Conservation (phyloP, 2,888 invertebrate species). For the Octonoba sinensis region DNA sequence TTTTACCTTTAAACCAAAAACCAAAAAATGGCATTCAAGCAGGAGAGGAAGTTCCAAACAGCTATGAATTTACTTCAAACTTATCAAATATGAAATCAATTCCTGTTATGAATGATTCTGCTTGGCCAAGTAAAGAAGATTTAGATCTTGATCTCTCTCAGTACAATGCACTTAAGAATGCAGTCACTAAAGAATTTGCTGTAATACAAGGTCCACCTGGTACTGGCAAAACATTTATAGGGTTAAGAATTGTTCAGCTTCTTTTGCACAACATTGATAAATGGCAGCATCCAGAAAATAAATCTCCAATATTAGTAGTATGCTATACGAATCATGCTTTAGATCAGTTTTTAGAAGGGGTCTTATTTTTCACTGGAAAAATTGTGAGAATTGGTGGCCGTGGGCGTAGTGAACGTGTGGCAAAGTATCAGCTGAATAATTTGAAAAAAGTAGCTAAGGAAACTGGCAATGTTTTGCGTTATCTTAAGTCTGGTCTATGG, state of each 20-base stretch:
- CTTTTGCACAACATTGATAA: constrained; percentile 76
- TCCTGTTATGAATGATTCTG: constrained; percentile 31
- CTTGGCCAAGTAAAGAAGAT: constrained; percentile 73
- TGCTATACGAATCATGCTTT: constrained; percentile 89
- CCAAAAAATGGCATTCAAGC: background rate
- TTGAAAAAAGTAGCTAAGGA: constrained; percentile 9
- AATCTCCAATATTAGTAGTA: constrained; percentile 79
- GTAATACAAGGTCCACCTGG: constrained; percentile 82
- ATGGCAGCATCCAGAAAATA: constrained; percentile 69
- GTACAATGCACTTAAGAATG: constrained; percentile 78
- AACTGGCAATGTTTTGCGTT: constrained; percentile 12
- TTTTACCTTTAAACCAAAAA: constrained; percentile 16
- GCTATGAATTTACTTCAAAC: background rate
- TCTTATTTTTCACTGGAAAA: constrained; percentile 75
- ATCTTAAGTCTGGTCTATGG: constrained; percentile 23
- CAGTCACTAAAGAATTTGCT: constrained; percentile 79
- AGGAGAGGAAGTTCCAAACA: background rate
- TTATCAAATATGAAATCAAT: constrained; percentile 9
- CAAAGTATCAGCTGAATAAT: constrained; percentile 66
- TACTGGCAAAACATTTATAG: constrained; percentile 87
- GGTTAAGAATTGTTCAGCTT: constrained; percentile 80
- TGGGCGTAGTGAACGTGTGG: constrained; percentile 76
- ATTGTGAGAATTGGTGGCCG: constrained; percentile 81
- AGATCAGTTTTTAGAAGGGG: constrained; percentile 85
- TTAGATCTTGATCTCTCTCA: constrained; percentile 79